Conservation (phyloP, 2,797 vertebrate genomes). For the Menidia menidia region DNA sequence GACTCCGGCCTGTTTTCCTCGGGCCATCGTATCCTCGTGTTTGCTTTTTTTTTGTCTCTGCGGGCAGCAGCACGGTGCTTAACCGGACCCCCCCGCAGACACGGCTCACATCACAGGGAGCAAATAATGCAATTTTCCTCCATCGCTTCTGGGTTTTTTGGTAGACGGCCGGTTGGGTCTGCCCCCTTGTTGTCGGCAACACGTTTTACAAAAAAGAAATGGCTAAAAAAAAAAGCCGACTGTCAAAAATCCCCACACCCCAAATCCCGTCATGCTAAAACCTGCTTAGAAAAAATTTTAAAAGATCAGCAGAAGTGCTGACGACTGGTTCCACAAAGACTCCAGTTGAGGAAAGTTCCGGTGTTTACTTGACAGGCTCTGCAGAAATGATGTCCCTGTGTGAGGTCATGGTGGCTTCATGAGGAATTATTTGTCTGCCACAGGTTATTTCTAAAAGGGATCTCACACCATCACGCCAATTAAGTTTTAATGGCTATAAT, state of each 20-base stretch:
- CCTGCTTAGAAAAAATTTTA: too few species aligned
- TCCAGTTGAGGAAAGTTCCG: background rate
- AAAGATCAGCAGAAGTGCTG: background rate
- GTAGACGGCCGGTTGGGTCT: constrained; percentile 10
- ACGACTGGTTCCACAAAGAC: background rate
- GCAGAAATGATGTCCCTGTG: constrained; percentile 28
- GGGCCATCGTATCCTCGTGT: background rate
- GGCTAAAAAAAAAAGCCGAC: too few species aligned
- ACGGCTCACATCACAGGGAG: constrained; percentile 10
- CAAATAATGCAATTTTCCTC: constrained; percentile 33
- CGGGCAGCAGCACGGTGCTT: constrained; percentile 14
- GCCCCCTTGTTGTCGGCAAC: constrained; percentile 5
- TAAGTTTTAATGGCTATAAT: constrained; percentile 13
- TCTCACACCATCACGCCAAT: constrained; percentile 5
- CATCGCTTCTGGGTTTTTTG: constrained; percentile 24
- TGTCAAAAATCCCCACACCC: too few species aligned
- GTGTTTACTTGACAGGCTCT: constrained; percentile 17
- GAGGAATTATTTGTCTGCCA: constrained; percentile 30
- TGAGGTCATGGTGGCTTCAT: constrained; percentile 29
- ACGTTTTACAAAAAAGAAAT: too few species aligned
- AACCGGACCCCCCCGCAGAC: constrained; percentile 21
- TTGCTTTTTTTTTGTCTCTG: constrained; percentile 11
- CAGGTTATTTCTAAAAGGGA: constrained; percentile 31
- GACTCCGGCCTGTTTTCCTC: constrained; percentile 8
- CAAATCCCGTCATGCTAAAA: too few species aligned